These are phyloP conservation scores for Azemiops feae DNA, from an alignment of 2,113 vertebrate genomes.

Conservation along the genomic window DNA sequence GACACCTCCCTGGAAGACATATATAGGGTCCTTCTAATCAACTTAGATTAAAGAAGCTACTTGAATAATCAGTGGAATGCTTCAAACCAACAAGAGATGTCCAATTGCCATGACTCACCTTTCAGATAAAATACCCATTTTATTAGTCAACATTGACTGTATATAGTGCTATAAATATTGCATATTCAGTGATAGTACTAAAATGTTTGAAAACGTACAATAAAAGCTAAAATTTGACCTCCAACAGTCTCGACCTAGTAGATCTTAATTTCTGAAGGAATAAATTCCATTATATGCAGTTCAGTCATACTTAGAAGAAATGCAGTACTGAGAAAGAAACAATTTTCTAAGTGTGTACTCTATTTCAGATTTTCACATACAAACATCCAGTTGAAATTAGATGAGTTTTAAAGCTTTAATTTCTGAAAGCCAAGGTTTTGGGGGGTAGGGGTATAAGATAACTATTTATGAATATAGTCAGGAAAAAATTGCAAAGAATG, in stretches of 20 bases:
- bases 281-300: not conserved
- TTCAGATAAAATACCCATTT: no score
- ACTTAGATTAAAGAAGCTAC: no score
- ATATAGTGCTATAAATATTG: not conserved
- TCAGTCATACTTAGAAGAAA: not conserved
- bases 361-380: not conserved
- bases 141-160: not conserved
- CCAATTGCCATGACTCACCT: no score
- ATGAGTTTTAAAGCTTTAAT: no score
- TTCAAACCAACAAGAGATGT: no score
- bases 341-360: not conserved
- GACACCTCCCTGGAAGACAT: no score
- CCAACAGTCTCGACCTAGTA: not conserved
- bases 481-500: no score
- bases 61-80: no score
- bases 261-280: not conserved
- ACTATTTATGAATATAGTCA: no score
- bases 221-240: not conserved
- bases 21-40: no score
- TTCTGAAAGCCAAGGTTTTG: no score
- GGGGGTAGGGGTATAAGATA: no score
- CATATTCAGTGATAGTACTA: not conserved
- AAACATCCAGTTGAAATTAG: not conserved
- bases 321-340: not conserved
- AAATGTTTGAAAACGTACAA: not conserved